phyloP scores from a whole-genome alignment of 2,113 vertebrate species.

The Grantiella picta region DNA sequence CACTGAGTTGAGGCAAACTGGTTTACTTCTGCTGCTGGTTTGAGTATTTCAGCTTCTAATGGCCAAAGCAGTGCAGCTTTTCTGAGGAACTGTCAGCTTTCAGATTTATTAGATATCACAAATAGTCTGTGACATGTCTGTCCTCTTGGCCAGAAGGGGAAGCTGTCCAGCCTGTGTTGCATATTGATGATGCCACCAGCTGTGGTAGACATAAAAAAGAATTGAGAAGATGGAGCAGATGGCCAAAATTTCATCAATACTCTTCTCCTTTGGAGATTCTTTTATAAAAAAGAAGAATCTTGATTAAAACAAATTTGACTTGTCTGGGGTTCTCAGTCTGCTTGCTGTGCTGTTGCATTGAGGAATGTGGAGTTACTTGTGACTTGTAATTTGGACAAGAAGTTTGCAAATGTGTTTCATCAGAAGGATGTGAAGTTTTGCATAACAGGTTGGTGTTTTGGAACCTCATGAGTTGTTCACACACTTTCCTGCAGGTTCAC shows the following conservation, averaged over 20 bases:
- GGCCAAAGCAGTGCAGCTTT: neutral
- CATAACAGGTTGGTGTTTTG: rapidly evolving
- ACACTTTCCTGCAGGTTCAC: neutral
- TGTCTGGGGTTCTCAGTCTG: neutral
- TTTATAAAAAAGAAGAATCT: neutral
- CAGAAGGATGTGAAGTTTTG: neutral
- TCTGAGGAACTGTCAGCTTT: neutral
- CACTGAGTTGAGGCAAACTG: neutral
- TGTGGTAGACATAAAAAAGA: neutral
- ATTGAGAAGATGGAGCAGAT: neutral
- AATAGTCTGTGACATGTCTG: neutral
- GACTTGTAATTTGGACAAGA: neutral
- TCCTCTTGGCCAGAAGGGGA: neutral
- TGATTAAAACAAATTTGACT: neutral
- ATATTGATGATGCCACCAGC: neutral
- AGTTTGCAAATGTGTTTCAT: neutral
- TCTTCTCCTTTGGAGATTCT: neutral
- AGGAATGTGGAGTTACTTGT: neutral
- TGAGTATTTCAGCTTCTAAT: neutral
- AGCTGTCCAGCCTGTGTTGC: neutral
- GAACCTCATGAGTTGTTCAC: neutral
- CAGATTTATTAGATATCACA: neutral
- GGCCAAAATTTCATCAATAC: neutral
- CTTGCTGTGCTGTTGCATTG: neutral
- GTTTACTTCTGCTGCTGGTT: neutral